phyloP scores from a whole-genome alignment of 2,888 invertebrate species.

The Alviniconcha strummeri region DNA sequence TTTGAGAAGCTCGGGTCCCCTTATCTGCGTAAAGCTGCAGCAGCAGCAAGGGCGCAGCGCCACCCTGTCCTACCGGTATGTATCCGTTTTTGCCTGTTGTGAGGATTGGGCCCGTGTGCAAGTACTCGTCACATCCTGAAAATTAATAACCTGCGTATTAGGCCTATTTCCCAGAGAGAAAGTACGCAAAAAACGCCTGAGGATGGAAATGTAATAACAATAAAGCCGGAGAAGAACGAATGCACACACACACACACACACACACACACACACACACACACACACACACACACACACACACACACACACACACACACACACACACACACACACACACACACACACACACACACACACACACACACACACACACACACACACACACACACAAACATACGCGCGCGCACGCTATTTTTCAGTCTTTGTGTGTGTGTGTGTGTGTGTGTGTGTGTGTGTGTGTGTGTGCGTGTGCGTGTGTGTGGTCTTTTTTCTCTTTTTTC shows the following conservation, averaged over 20 bases:
- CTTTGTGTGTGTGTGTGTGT: neutral
- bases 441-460: neutral
- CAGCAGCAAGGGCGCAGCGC: no score
- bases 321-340: neutral
- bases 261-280: neutral
- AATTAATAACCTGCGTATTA: no score
- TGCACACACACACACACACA: neutral
- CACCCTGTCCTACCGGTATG: no score
- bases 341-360: slow-evolving; percentile 5
- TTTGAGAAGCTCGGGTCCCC: no score
- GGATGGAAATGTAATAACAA: no score
- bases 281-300: slow-evolving; percentile 1
- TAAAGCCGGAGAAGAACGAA: no score
- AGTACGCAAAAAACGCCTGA: no score
- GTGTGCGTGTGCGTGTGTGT: neutral
- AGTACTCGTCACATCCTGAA: no score
- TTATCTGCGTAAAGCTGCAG: no score
- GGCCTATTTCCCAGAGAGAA: no score
- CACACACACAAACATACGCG: neutral
- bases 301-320: slow-evolving; percentile 1
- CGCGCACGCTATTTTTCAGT: neutral
- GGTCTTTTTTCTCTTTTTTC: neutral
- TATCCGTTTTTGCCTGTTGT: no score
- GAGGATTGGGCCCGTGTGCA: no score
- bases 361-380: neutral